A percentile compares a stretch with the other conserved stretches of the same genome.
Evolutionary conservation across 1,140 invertebrate genomes (phyloP).

Genomic region (Sycobia sp.): DNA sequence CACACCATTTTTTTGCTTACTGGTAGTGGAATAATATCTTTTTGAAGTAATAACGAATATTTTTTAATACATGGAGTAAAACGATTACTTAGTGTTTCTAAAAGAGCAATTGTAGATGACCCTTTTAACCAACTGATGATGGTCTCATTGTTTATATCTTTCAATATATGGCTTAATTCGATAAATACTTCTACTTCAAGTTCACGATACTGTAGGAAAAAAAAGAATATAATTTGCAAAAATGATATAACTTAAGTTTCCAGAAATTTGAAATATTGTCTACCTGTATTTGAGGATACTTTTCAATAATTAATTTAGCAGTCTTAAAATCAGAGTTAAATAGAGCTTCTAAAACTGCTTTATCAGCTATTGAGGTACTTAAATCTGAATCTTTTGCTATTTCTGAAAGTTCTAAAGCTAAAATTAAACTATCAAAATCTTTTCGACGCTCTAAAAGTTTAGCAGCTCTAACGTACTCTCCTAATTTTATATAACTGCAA

Average conservation of each 20-base stretch:
- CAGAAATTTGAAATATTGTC: no score
- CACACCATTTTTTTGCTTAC: slow-evolving; percentile 37
- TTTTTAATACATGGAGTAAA: slow-evolving; percentile 35
- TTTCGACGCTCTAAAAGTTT: slow-evolving; percentile 47
- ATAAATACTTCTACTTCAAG: slow-evolving; percentile 42
- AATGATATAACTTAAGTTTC: no score
- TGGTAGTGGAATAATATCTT: slow-evolving; percentile 27
- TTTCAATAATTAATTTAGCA: slow-evolving; percentile 41
- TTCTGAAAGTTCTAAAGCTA: slow-evolving; percentile 50
- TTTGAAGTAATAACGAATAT: slow-evolving; percentile 36
- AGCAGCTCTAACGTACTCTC: slow-evolving; percentile 46
- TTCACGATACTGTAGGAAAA: slow-evolving; percentile 37
- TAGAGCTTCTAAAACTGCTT: slow-evolving; percentile 46
- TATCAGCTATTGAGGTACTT: slow-evolving; percentile 42
- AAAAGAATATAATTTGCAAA: no score
- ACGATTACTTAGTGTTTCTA: slow-evolving; percentile 40
- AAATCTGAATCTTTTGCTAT: slow-evolving; percentile 41
- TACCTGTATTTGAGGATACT: slow-evolving; percentile 44
- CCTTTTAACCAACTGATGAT: slow-evolving; percentile 42
- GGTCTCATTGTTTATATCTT: slow-evolving; percentile 20
- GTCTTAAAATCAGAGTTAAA: slow-evolving; percentile 33
- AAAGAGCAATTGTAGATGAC: slow-evolving; percentile 31
- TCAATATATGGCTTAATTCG: slow-evolving; percentile 35
- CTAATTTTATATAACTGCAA: slow-evolving; percentile 44
- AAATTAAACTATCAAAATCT: slow-evolving; percentile 40